Conservation (phyloP, 1,140 invertebrate genomes). For the Plutomurus gul region DNA sequence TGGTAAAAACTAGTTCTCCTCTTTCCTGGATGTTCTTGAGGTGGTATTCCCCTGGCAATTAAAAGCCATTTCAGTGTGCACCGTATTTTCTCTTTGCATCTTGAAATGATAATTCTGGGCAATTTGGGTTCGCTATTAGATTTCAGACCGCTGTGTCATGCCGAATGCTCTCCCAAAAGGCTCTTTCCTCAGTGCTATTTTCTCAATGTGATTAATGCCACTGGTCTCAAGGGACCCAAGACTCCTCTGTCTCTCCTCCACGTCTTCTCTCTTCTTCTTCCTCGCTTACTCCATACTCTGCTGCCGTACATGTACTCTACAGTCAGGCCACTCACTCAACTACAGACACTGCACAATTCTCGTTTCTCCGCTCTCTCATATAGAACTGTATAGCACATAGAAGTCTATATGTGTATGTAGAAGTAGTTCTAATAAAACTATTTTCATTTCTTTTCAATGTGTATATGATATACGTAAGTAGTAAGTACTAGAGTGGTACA, state of each 20-base stretch:
- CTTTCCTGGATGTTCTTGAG: conserved; percentile 41
- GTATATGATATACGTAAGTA: neutral
- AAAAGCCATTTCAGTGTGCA: conserved; percentile 49
- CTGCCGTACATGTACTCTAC: neutral
- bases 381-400: no score
- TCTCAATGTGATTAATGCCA: conserved; percentile 54
- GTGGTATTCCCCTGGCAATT: conserved; percentile 51
- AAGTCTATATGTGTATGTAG: neutral
- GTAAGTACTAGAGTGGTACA: neutral
- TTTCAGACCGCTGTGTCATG: conserved; percentile 52
- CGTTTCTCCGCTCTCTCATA: no score
- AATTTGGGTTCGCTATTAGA: conserved; percentile 51
- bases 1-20: conserved; percentile 15
- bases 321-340: neutral
- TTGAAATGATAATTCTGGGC: conserved; percentile 53
- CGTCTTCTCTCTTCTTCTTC: conserved; percentile 33
- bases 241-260: conserved; percentile 35
- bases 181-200: conserved; percentile 53
- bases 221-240: conserved; percentile 46
- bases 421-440: neutral
- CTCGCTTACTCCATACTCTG: neutral
- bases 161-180: conserved; percentile 49
- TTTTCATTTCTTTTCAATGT: conserved; percentile 8
- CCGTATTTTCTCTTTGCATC: conserved; percentile 52
- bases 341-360: no score